A percentile compares a stretch with the other conserved stretches of the same genome.
Evolutionary conservation across 2,113 vertebrate genomes (phyloP).

Genomic region (Butorides virescens): DNA sequence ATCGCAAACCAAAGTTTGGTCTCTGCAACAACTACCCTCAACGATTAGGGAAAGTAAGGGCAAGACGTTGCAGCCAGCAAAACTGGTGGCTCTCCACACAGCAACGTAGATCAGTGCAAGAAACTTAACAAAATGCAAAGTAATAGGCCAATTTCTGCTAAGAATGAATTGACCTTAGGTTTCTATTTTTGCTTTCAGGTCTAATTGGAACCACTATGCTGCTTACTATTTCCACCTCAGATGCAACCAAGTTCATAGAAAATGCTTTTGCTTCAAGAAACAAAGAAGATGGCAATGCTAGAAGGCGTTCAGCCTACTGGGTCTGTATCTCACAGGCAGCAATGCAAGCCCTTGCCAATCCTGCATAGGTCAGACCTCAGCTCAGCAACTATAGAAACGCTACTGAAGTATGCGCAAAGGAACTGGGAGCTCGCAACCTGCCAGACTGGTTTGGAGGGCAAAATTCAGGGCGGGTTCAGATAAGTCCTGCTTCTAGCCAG

Average conservation of each 20-base stretch:
- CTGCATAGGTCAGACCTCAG: background rate
- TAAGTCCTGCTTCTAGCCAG: conserved; percentile 32
- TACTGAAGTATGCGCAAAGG: background rate
- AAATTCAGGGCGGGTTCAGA: conserved; percentile 35
- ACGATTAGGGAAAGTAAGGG: background rate
- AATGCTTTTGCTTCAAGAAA: background rate
- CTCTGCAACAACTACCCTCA: background rate
- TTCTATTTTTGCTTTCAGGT: background rate
- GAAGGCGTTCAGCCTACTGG: background rate
- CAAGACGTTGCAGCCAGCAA: background rate
- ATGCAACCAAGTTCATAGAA: background rate
- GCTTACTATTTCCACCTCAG: background rate
- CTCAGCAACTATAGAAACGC: conserved; percentile 55
- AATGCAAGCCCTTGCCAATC: background rate
- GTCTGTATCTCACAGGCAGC: background rate
- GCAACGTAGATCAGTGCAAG: background rate
- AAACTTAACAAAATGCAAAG: background rate
- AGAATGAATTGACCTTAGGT: background rate
- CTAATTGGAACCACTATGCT: background rate
- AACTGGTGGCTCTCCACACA: background rate
- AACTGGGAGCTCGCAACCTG: background rate
- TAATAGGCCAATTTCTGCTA: background rate
- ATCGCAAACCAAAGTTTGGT: background rate
- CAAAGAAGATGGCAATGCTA: background rate
- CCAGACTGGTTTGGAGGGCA: conserved; percentile 30